Evolutionary conservation across 2,888 invertebrate genomes (phyloP).

Genomic region (Trachelus troglodyta): DNA sequence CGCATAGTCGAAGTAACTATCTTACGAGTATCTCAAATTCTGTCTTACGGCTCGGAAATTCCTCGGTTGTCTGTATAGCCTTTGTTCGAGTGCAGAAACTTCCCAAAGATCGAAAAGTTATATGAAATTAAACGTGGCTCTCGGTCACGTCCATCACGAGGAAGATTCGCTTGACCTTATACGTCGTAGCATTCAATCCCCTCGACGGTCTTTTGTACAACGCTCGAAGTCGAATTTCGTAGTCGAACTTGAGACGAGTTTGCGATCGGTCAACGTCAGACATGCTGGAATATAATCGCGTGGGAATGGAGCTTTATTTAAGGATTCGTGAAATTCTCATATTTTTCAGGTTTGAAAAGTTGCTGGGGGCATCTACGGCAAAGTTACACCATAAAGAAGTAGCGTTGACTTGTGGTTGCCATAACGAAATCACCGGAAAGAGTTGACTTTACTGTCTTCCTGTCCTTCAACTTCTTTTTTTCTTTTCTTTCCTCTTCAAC

Average conservation of each 20-base stretch:
- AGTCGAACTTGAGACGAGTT: neutral
- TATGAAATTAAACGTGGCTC: neutral
- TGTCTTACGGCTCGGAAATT: neutral
- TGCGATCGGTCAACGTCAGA: neutral
- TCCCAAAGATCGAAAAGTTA: neutral
- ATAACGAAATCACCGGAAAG: neutral
- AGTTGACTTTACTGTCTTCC: neutral
- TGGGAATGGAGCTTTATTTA: neutral
- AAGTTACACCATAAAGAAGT: neutral
- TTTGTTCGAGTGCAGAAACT: neutral
- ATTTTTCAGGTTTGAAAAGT: neutral
- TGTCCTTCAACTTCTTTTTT: neutral
- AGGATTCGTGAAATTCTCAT: neutral
- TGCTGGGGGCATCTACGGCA: neutral
- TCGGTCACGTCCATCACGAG: neutral
- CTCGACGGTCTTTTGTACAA: neutral
- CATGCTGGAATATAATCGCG: neutral
- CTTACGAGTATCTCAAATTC: neutral
- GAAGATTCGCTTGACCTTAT: neutral
- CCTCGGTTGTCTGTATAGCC: neutral
- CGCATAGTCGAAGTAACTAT: constrained; percentile 4
- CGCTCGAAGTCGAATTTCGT: neutral
- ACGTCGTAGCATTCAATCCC: neutral
- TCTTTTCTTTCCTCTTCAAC: neutral
- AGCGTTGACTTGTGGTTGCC: neutral